Percentiles rank a stretch among this genome's conserved stretches.
Conservation (phyloP, 2,113 vertebrate genomes). For the Phylloscopus trochilus region DNA sequence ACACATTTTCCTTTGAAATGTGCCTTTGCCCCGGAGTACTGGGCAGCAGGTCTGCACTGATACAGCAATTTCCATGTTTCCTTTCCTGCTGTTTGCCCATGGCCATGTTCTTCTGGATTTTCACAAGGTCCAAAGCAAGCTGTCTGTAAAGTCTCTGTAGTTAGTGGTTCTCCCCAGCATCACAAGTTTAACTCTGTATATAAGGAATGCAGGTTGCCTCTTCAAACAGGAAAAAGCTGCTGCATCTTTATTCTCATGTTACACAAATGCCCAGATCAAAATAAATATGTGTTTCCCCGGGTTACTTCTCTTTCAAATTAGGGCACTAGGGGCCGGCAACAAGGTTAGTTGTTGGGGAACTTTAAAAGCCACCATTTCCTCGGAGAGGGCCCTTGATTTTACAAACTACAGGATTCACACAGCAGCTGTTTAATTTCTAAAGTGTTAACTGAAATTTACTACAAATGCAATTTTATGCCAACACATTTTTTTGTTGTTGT, state of each 20-base stretch:
- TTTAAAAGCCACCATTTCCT: not conserved
- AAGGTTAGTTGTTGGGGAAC: not conserved
- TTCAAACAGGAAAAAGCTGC: not conserved
- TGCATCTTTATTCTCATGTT: not conserved
- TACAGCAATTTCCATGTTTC: not conserved
- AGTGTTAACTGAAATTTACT: slow-evolving; percentile 61
- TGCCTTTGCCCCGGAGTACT: not conserved
- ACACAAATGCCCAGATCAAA: not conserved
- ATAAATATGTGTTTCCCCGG: not conserved
- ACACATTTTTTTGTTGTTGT: slow-evolving; percentile 52
- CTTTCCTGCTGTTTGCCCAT: not conserved
- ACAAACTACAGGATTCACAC: slow-evolving; percentile 23
- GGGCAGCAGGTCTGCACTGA: not conserved
- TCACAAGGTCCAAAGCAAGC: not conserved
- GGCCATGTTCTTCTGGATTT: not conserved
- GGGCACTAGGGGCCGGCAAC: not conserved
- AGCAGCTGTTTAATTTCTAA: slow-evolving; percentile 38
- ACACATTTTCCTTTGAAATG: not conserved
- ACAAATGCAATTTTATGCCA: slow-evolving; percentile 53
- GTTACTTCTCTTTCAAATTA: not conserved
- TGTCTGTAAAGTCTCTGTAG: not conserved
- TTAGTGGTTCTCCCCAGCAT: not conserved
- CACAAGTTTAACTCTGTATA: not conserved
- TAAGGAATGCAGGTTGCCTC: not conserved
- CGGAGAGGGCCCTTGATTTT: slow-evolving; percentile 3